Evolutionary conservation across 2,888 invertebrate species (phyloP).

Genomic region (Caenorhabditis angaria): DNA sequence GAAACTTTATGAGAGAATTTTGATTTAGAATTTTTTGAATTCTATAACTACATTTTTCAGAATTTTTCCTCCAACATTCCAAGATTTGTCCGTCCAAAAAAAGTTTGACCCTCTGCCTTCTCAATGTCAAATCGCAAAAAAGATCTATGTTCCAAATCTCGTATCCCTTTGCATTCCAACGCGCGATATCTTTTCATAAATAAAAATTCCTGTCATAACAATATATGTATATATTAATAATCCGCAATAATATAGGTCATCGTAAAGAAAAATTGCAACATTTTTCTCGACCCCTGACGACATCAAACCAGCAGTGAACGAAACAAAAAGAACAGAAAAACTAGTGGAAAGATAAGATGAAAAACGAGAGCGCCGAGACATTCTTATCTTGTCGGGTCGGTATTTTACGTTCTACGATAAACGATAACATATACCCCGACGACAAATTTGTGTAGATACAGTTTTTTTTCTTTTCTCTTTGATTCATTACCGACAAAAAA

Average conservation of each 20-base stretch:
- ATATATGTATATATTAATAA: not conserved
- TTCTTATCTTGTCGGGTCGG: slow-evolving; percentile 5
- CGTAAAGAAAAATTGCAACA: slow-evolving; percentile 2
- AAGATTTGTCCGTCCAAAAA: too few relatives aligned
- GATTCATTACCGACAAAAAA: too few relatives aligned
- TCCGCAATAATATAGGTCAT: not conserved
- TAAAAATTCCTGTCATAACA: not conserved
- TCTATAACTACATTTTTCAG: too few relatives aligned
- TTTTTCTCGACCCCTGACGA: not conserved
- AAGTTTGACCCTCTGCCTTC: too few relatives aligned
- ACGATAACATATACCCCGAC: not conserved
- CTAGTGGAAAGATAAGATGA: not conserved
- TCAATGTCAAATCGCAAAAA: too few relatives aligned
- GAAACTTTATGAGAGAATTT: too few relatives aligned
- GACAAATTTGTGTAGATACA: not conserved
- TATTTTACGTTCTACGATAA: slow-evolving; percentile 1
- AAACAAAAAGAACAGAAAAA: not conserved
- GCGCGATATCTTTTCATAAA: not conserved
- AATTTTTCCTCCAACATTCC: too few relatives aligned
- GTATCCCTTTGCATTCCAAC: not conserved
- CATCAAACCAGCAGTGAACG: not conserved
- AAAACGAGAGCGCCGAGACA: too few relatives aligned
- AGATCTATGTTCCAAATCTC: too few relatives aligned
- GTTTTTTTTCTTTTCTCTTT: not conserved
- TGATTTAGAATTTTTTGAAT: too few relatives aligned